Evolutionary conservation across 2,113 vertebrate genomes (phyloP), one percentile per base, ranked within the genome.

Genomic region (Nyctibius bracteatus): DNA sequence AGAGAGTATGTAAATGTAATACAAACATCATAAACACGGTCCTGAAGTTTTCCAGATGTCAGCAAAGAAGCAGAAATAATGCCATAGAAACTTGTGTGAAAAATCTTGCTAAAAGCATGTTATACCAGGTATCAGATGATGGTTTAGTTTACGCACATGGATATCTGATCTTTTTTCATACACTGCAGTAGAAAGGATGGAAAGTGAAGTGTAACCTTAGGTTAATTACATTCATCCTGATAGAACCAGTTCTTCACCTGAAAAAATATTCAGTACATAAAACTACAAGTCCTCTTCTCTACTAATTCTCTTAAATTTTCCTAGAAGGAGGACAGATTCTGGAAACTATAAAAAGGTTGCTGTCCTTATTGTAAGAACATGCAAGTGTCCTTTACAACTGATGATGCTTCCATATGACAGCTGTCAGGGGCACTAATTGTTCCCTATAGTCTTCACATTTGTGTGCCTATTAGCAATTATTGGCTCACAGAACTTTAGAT

Each of bases 381-480:
- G 51, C 15, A 85, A 59, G 43, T 62, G 43, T 80, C 70, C 73
- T 83, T 95, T 95, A 65, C 47, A 89, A 67, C n/a, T 81, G 83
- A 85, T 78, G 74, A 70, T 70, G 31, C 65, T 86, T 70, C 54
- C 57, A 73, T 58, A 90, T 77, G 90, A 95, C 92, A 96, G 81
- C 92, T 91, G 41, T 54, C 62, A 88, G 59, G 23, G 65, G n/a
- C 28, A 43, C 86, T 88, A 92, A 96, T 93, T 91, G 94, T 59
- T 81, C 11, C 57, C 81, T 52, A 23, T 31, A 66, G 83, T 85
- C 72, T 44, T 94, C 88, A 66, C 74, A 89, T 95, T 87, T 94
- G 62, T 81, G 68, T 61, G 82, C 87, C 70, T 75, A 86, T 92
- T 94, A 96, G 74, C 70, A 85, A 83, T 72, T 95, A 95, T 79